These are phyloP conservation scores for Podabrus alpinus DNA, from an alignment of 2,888 invertebrate genomes.

Conservation along the genomic window DNA sequence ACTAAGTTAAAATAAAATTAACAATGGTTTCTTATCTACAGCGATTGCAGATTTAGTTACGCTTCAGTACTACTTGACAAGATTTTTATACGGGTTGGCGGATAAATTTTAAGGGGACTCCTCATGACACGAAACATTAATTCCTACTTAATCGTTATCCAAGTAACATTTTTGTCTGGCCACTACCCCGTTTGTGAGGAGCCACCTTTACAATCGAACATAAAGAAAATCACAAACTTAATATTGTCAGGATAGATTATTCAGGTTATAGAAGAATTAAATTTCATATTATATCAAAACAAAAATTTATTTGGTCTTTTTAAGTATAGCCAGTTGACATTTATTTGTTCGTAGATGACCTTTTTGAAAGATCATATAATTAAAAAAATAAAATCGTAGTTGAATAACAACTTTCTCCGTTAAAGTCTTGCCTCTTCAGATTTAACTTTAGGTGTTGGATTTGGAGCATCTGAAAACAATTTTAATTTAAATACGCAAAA, in stretches of 20 bases:
- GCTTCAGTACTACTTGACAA: neutral
- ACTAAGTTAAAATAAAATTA: neutral
- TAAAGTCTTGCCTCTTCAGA: neutral
- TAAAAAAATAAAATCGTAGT: neutral
- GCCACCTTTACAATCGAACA: no score
- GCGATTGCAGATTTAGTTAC: neutral
- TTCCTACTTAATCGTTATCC: neutral
- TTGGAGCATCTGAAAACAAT: neutral
- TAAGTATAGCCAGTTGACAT: neutral
- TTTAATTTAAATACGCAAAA: neutral
- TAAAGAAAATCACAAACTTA: no score
- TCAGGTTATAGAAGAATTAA: no score
- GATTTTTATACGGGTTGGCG: neutral
- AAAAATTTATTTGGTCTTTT: neutral
- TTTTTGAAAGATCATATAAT: neutral
- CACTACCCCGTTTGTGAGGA: no score
- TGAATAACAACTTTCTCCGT: neutral
- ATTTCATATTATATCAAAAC: neutral
- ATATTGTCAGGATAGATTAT: no score
- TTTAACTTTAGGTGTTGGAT: neutral
- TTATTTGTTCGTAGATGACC: neutral
- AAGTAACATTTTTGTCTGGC: neutral
- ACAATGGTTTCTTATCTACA: neutral
- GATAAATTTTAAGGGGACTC: neutral
- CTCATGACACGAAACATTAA: neutral